These are phyloP conservation scores for Rhineura floridana DNA, from an alignment of 2,113 vertebrate genomes.

Conservation along the genomic window DNA sequence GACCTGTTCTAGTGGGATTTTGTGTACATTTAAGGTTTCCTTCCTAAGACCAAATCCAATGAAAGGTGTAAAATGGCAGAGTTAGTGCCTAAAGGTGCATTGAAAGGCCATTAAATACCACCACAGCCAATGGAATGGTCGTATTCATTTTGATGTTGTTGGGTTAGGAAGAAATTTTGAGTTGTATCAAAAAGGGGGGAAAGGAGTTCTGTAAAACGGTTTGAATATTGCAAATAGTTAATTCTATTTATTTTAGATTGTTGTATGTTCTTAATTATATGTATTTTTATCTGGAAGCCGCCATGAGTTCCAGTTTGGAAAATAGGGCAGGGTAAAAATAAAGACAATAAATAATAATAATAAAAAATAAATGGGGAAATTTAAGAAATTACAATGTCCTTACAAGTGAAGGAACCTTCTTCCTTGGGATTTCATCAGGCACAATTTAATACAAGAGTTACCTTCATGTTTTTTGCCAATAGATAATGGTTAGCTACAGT, in stretches of 20 bases:
- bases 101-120: constrained; percentile 7
- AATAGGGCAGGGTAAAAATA: no score
- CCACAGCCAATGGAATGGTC: neutral
- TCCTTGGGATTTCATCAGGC: constrained; percentile 1
- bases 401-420: neutral
- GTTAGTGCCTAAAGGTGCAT: neutral
- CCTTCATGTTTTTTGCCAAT: constrained; percentile 10
- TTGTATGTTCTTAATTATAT: no score
- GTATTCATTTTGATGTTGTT: neutral
- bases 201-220: neutral
- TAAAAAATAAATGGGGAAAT: neutral
- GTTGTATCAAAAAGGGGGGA: neutral
- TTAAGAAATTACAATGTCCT: neutral
- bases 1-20: neutral
- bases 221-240: no score
- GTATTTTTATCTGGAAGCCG: no score
- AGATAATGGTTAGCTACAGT: constrained; percentile 8
- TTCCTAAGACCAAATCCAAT: neutral
- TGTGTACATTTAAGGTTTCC: neutral
- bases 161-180: neutral
- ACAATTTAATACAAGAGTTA: neutral
- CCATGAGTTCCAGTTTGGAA: no score
- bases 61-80: neutral
- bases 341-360: no score
- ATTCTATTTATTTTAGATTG: no score